Evolutionary conservation across 2,888 invertebrate genomes (phyloP).

Genomic region (Pegoplata infirma): DNA sequence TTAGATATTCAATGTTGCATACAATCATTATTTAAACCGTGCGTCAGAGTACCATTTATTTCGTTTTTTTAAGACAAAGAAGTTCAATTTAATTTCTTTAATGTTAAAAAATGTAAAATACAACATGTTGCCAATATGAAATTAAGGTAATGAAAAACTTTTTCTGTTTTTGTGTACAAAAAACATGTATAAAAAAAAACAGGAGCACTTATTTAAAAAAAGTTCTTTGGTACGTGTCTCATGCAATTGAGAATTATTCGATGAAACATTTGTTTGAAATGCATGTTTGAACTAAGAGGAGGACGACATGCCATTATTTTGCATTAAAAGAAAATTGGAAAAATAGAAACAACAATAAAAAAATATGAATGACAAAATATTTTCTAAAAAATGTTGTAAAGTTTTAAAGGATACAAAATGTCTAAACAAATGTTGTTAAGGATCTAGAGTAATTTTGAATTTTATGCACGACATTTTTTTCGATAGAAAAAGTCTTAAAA

Average conservation of each 20-base stretch:
- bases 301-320: conserved; percentile 40
- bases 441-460: too few species aligned
- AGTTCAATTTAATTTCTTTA: conserved; percentile 32
- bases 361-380: conserved; percentile 38
- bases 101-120: conserved; percentile 23
- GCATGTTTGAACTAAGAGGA: conserved; percentile 40
- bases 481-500: too few species aligned
- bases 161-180: neutral
- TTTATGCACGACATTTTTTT: too few species aligned
- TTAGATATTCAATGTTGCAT: conserved; percentile 6
- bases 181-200: neutral
- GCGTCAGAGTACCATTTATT: neutral
- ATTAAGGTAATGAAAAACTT: conserved; percentile 40
- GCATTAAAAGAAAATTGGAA: conserved; percentile 14
- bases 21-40: conserved; percentile 16
- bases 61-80: conserved; percentile 33
- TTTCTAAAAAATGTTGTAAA: too few species aligned
- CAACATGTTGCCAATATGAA: conserved; percentile 53
- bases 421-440: too few species aligned
- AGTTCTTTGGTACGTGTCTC: conserved; percentile 51
- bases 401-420: too few species aligned
- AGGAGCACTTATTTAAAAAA: conserved; percentile 10
- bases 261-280: conserved; percentile 48
- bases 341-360: conserved; percentile 27
- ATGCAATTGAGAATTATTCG: conserved; percentile 49